Percentiles rank a stretch among this genome's conserved stretches.
phyloP scores from a whole-genome alignment of 2,797 vertebrate genomes.

The Malurus leucopterus region DNA sequence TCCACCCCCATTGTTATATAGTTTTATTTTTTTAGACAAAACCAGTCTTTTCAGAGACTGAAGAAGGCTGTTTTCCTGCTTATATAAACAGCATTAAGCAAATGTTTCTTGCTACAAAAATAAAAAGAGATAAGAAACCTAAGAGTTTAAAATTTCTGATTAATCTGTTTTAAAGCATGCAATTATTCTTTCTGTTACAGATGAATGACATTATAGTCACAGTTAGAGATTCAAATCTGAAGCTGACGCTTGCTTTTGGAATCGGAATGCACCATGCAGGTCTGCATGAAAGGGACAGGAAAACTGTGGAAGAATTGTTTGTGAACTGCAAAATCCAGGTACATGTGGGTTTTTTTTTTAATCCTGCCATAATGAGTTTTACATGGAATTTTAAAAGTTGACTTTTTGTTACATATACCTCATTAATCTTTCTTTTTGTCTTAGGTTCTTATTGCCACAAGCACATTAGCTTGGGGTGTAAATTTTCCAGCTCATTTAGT shows the following conservation, averaged over 20 bases:
- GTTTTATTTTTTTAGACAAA: background rate
- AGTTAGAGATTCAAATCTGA: conserved; percentile 92
- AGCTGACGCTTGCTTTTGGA: conserved; percentile 94
- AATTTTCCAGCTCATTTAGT: conserved; percentile 98
- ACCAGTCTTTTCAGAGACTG: background rate
- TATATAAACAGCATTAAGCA: background rate
- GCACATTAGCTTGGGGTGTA: conserved; percentile 96
- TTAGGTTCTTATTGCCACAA: conserved; percentile 95
- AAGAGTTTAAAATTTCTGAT: background rate
- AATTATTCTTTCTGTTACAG: conserved; percentile 68
- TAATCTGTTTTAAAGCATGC: background rate
- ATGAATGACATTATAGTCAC: conserved; percentile 91
- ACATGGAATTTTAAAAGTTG: conserved; percentile 36
- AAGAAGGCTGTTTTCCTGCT: background rate
- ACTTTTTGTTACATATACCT: conserved; percentile 25
- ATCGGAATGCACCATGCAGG: conserved; percentile 97
- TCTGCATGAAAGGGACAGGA: conserved; percentile 91
- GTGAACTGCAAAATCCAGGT: conserved; percentile 99
- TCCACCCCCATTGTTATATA: background rate
- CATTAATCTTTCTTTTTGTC: conserved; percentile 48
- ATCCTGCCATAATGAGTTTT: background rate
- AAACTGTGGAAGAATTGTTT: conserved; percentile 94
- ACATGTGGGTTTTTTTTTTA: conserved; percentile 2
- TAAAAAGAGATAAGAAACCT: background rate
- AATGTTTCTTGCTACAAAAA: background rate